Percentiles rank a stretch among this genome's conserved stretches.
These are phyloP conservation scores for Melitaea cinxia DNA, from an alignment of 1,140 invertebrate genomes.

Conservation along the genomic window DNA sequence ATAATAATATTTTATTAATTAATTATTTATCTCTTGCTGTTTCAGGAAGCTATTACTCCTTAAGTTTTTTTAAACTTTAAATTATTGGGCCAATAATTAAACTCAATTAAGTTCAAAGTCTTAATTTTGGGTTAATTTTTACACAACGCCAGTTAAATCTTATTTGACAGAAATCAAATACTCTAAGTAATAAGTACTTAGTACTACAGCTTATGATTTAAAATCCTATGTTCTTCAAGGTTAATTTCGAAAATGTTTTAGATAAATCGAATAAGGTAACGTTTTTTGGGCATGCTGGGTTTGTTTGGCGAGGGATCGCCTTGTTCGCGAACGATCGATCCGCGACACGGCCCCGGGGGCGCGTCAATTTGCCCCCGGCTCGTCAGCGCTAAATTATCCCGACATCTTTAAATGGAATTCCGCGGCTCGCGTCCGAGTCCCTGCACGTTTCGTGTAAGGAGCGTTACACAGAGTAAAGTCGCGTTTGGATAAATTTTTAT, in stretches of 20 bases:
- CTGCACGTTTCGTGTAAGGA: slow-evolving; percentile 49
- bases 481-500: neutral
- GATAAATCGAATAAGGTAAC: neutral
- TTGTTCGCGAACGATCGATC: slow-evolving; percentile 57
- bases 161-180: too few species aligned
- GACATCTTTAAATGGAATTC: slow-evolving; percentile 80
- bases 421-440: slow-evolving; percentile 66
- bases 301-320: slow-evolving; percentile 18
- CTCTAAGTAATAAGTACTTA: too few species aligned
- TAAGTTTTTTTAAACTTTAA: too few species aligned
- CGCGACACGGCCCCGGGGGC: slow-evolving; percentile 55
- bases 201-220: too few species aligned
- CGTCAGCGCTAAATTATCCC: slow-evolving; percentile 80
- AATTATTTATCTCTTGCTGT: too few species aligned
- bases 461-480: slow-evolving; percentile 21
- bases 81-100: too few species aligned
- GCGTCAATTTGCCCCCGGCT: slow-evolving; percentile 75
- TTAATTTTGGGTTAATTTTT: too few species aligned
- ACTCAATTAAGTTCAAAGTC: too few species aligned
- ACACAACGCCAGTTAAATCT: too few species aligned
- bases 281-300: neutral
- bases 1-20: too few species aligned
- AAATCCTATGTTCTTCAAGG: neutral
- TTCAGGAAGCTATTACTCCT: too few species aligned
- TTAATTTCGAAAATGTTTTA: neutral